phyloP scores from a whole-genome alignment of 2,797 vertebrate species.

The Harpagifer antarcticus region DNA sequence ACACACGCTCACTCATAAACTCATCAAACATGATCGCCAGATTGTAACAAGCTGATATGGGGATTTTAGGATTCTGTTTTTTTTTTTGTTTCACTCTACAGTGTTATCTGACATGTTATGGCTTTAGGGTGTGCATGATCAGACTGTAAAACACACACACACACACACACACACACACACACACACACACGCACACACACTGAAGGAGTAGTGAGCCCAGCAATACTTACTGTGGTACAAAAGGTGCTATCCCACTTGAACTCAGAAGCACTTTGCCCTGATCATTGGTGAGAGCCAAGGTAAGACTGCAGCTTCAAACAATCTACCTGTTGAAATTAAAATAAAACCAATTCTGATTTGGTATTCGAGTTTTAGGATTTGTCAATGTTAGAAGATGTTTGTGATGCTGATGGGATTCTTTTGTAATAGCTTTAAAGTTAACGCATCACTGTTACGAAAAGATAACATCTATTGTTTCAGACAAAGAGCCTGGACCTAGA shows the following conservation, averaged over 20 bases:
- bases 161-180: background rate
- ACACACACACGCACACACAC: slow-evolving; percentile 18
- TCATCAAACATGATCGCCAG: slow-evolving; percentile 26
- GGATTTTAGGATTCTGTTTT: slow-evolving; percentile 35
- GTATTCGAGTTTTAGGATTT: slow-evolving; percentile 9
- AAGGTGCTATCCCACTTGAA: slow-evolving; percentile 48
- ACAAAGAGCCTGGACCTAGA: slow-evolving; percentile 3
- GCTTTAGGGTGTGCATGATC: slow-evolving; percentile 28
- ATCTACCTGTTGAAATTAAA: slow-evolving; percentile 7
- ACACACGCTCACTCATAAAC: background rate
- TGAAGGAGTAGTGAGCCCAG: slow-evolving; percentile 33
- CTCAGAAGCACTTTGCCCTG: slow-evolving; percentile 44
- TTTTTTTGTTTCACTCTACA: slow-evolving; percentile 22
- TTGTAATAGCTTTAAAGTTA: background rate
- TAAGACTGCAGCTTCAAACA: slow-evolving; percentile 56
- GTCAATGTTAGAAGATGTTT: background rate
- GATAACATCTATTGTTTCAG: slow-evolving; percentile 2
- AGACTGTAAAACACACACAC: slow-evolving; percentile 30
- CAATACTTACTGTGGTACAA: slow-evolving; percentile 40
- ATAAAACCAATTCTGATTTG: slow-evolving; percentile 22
- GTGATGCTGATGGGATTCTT: background rate
- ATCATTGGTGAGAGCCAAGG: slow-evolving; percentile 48
- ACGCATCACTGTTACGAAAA: background rate
- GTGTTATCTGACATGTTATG: slow-evolving; percentile 61
- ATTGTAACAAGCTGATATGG: slow-evolving; percentile 42